Conservation (phyloP, 92 coral and sea anemone species). For the Ricordea florida region DNA sequence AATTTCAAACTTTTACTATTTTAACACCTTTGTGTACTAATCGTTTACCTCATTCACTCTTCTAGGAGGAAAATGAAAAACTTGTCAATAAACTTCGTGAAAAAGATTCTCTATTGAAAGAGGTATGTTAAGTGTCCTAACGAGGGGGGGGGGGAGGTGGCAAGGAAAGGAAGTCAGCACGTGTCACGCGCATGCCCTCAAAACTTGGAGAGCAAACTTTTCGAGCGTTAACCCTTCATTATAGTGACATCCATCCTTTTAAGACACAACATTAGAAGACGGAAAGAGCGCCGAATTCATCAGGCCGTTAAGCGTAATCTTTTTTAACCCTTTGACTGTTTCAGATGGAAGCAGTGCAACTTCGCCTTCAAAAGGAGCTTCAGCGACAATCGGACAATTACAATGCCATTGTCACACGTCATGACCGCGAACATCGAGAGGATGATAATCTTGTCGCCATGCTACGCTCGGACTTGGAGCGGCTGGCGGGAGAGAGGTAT, state of each 20-base stretch:
- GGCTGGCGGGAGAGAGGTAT: conserved; percentile 90
- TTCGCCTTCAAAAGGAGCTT: conserved; percentile 65
- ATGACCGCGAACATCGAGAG: conserved; percentile 89
- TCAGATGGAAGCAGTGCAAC: conserved; percentile 79
- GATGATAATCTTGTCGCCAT: conserved; percentile 81
- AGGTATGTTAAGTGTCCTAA: no score
- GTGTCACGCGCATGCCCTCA: no score
- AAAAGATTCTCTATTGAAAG: conserved; percentile 11
- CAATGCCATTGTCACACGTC: conserved; percentile 75
- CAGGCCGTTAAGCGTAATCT: not conserved
- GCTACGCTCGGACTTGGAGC: conserved; percentile 91
- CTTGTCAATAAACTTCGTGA: conserved; percentile 51
- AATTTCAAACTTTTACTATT: not conserved
- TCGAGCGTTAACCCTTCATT: no score
- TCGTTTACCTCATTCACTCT: not conserved
- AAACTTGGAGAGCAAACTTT: no score
- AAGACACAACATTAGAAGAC: not conserved
- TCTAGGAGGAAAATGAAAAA: conserved; percentile 71
- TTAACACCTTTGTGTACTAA: not conserved
- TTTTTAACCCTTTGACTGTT: not conserved
- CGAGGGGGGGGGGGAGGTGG: no score
- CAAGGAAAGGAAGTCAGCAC: no score
- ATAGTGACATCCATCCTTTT: no score
- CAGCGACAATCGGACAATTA: conserved; percentile 71
- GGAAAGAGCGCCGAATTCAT: not conserved